Evolutionary conservation across 2,113 vertebrate species (phyloP).

Genomic region (Thalassoma bifasciatum): DNA sequence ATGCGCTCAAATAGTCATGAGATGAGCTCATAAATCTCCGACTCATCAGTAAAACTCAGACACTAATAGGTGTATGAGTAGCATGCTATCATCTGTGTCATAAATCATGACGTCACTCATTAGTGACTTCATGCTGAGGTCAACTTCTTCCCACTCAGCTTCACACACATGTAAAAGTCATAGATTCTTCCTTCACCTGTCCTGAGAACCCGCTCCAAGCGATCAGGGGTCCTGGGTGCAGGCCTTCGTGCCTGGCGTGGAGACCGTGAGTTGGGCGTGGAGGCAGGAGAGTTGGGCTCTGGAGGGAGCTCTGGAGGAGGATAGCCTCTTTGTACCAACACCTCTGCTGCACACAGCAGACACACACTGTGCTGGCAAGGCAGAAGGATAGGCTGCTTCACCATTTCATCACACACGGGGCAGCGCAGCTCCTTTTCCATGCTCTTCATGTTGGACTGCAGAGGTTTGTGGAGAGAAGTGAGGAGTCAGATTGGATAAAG

Average conservation of each 20-base stretch:
- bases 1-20: constrained; percentile 36
- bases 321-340: constrained; percentile 92
- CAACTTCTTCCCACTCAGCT: background rate
- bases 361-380: constrained; percentile 95
- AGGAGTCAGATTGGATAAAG: constrained; percentile 11
- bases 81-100: background rate
- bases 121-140: constrained; percentile 16
- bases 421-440: constrained; percentile 95
- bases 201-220: constrained; percentile 90
- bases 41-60: background rate
- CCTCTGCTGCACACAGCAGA: constrained; percentile 93
- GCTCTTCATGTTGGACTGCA: constrained; percentile 96
- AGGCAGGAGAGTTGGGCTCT: constrained; percentile 91
- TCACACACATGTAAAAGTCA: background rate
- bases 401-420: constrained; percentile 94
- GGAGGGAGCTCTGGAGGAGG: constrained; percentile 89
- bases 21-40: constrained; percentile 2
- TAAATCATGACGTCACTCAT: constrained; percentile 14
- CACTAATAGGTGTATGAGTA: background rate
- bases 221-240: constrained; percentile 88
- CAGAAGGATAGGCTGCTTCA: constrained; percentile 94
- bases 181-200: constrained; percentile 82
- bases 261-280: constrained; percentile 91
- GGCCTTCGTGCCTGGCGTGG: constrained; percentile 88
- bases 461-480: constrained; percentile 1